phyloP scores from a whole-genome alignment of 2,113 vertebrate species.

The Monarcha castaneiventris region DNA sequence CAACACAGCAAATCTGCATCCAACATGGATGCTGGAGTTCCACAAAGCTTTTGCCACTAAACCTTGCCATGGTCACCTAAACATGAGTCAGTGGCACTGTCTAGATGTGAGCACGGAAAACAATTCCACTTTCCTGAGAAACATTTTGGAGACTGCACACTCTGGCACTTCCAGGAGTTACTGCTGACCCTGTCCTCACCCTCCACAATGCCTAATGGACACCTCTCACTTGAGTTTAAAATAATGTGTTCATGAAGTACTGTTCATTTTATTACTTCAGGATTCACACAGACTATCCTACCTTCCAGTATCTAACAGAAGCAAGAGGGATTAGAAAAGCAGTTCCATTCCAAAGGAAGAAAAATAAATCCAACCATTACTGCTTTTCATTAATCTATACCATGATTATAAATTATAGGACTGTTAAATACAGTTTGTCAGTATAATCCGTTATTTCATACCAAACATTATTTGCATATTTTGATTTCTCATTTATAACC shows the following conservation, averaged over 20 bases:
- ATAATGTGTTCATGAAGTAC: not conserved
- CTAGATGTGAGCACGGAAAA: not conserved
- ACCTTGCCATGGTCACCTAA: not conserved
- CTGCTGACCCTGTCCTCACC: not conserved
- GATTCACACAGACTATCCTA: not conserved
- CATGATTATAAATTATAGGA: slow-evolving; percentile 29
- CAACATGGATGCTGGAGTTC: not conserved
- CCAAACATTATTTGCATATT: slow-evolving; percentile 49
- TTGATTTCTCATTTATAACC: slow-evolving; percentile 52
- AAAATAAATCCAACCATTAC: slow-evolving; percentile 17
- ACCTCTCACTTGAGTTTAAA: not conserved
- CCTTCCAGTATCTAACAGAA: not conserved
- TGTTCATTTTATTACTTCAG: not conserved
- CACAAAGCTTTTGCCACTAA: not conserved
- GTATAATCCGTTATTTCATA: slow-evolving; percentile 27
- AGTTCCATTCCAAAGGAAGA: not conserved
- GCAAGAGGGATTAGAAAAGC: not conserved
- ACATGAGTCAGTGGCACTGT: not conserved
- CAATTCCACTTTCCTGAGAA: not conserved
- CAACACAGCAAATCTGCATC: rapidly evolving
- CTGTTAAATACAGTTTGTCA: slow-evolving; percentile 15
- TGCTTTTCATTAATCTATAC: slow-evolving; percentile 16
- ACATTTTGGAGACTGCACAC: not conserved
- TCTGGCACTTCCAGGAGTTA: not conserved
- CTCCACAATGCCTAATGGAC: not conserved